Evolutionary conservation across 2,113 vertebrate species (phyloP).

Genomic region (Cochlearius cochlearius): DNA sequence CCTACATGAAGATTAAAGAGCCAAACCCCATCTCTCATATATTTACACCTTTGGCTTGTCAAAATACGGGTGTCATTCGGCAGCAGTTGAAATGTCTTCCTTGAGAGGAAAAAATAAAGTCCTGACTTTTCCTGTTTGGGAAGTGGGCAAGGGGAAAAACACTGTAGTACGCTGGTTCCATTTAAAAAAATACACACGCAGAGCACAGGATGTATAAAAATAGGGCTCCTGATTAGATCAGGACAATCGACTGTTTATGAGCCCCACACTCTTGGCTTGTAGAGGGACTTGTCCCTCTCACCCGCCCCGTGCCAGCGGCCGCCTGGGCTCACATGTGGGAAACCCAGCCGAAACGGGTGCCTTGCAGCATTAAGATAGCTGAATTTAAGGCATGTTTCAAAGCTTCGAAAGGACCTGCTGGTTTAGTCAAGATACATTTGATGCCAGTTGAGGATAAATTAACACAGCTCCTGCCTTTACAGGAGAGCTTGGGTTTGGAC

Average conservation of each 20-base stretch:
- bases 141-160: slow-evolving; percentile 14
- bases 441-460: background rate
- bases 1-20: background rate
- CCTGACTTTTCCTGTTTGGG: slow-evolving; percentile 54
- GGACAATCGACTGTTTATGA: background rate
- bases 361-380: accelerated
- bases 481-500: background rate
- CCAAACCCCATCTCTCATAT: background rate
- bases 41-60: background rate
- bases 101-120: slow-evolving; percentile 44
- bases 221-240: slow-evolving; percentile 26
- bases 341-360: accelerated
- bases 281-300: background rate
- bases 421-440: background rate
- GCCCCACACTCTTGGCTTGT: background rate
- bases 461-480: background rate
- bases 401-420: background rate
- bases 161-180: accelerated
- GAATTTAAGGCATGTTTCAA: background rate
- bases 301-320: background rate
- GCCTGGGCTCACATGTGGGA: background rate
- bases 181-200: background rate
- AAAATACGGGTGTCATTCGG: background rate
- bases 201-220: slow-evolving; percentile 54
- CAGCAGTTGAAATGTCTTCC: background rate